phyloP scores from a whole-genome alignment of 2,888 invertebrate genomes.

The Glyphotaelius pellucidus region DNA sequence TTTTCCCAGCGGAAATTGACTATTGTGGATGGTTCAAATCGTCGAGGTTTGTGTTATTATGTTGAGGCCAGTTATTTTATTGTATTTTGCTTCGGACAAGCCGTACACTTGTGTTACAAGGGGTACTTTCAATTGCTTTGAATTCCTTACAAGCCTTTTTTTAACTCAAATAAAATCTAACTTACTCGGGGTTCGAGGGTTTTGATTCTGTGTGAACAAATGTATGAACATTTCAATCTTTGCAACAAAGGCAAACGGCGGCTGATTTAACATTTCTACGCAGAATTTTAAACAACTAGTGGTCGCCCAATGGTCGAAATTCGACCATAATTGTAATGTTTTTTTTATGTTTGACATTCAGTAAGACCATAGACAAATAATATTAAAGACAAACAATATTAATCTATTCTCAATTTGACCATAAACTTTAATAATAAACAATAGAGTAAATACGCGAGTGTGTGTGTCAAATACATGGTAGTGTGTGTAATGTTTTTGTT shows the following conservation, averaged over 20 bases:
- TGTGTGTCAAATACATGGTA: too few relatives aligned
- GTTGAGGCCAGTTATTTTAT: slow-evolving; percentile 9
- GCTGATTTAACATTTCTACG: too few relatives aligned
- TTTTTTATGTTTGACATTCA: too few relatives aligned
- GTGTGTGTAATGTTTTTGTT: too few relatives aligned
- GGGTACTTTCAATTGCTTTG: neutral
- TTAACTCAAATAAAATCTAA: neutral
- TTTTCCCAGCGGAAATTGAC: slow-evolving; percentile 46
- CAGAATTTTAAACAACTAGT: too few relatives aligned
- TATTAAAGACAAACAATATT: too few relatives aligned
- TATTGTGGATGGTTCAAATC: slow-evolving; percentile 36
- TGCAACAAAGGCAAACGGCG: neutral
- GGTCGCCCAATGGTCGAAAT: too few relatives aligned
- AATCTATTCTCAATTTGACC: too few relatives aligned
- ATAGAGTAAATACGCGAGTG: too few relatives aligned
- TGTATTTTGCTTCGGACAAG: neutral
- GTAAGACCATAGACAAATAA: too few relatives aligned
- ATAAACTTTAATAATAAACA: too few relatives aligned
- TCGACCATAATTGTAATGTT: too few relatives aligned
- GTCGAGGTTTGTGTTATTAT: slow-evolving; percentile 1
- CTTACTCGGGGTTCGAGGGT: neutral
- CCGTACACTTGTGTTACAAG: neutral
- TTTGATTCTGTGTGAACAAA: neutral
- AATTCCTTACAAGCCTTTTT: neutral
- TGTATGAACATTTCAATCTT: neutral